phyloP scores from a whole-genome alignment of 2,797 vertebrate species.

The Falco naumanni region DNA sequence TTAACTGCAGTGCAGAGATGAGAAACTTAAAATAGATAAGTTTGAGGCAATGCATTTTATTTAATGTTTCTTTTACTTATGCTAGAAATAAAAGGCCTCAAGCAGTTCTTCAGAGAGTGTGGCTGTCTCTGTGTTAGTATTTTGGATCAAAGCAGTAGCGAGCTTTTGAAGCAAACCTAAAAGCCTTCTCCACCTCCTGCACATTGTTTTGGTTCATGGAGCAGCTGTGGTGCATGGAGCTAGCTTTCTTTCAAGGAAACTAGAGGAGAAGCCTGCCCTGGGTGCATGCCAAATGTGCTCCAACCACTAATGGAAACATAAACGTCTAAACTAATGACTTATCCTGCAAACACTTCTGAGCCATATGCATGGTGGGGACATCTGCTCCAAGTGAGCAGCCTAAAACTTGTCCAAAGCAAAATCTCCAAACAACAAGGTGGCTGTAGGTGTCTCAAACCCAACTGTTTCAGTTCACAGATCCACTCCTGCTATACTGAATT shows the following conservation, averaged over 20 bases:
- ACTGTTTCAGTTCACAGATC: not conserved
- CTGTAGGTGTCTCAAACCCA: not conserved
- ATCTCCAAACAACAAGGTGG: not conserved
- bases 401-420: not conserved
- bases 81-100: not conserved
- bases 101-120: not conserved
- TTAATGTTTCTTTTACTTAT: not conserved
- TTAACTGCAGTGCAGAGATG: not conserved
- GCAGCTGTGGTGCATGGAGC: not conserved
- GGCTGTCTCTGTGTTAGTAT: not conserved
- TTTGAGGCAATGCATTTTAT: not conserved
- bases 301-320: not conserved
- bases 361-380: rapidly evolving
- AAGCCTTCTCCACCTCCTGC: not conserved
- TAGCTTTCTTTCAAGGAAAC: not conserved
- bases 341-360: not conserved
- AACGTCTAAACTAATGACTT: not conserved
- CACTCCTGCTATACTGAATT: not conserved
- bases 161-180: not conserved
- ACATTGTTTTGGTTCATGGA: rapidly evolving
- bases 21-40: not conserved
- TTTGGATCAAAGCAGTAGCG: not conserved
- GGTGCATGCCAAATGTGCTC: not conserved
- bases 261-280: not conserved
- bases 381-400: not conserved